A percentile compares a stretch with the other conserved stretches of the same genome.
Evolutionary conservation across 2,113 vertebrate species (phyloP).

Genomic region (Danionella cerebrum): DNA sequence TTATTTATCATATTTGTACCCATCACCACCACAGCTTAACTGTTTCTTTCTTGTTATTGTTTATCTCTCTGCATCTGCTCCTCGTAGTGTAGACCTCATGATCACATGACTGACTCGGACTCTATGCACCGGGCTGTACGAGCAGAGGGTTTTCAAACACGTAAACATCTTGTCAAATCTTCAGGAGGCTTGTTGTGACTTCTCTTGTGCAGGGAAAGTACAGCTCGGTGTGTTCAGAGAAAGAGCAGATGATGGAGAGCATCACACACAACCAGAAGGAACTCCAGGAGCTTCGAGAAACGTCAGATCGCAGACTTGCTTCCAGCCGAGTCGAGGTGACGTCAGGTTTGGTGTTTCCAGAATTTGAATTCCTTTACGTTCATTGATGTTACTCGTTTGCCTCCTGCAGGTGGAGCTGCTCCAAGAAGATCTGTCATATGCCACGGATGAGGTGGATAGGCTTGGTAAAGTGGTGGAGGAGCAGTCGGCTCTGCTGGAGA

Average conservation of each 20-base stretch:
- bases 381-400: background rate
- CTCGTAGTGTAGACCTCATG: no score
- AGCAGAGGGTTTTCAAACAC: no score
- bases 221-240: constrained; percentile 62
- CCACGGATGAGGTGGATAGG: constrained; percentile 76
- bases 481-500: constrained; percentile 69
- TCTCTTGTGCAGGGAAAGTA: constrained; percentile 68
- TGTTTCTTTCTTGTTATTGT: no score
- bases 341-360: no score
- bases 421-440: constrained; percentile 78
- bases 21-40: no score
- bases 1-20: no score
- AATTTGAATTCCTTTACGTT: no score
- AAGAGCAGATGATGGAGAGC: constrained; percentile 64
- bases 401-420: constrained; percentile 80
- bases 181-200: background rate
- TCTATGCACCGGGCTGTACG: no score
- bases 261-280: constrained; percentile 65
- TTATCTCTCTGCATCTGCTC: no score
- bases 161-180: background rate
- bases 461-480: constrained; percentile 80
- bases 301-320: constrained; percentile 61
- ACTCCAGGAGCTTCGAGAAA: constrained; percentile 72
- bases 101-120: no score
- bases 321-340: constrained; percentile 88